Evolutionary conservation across 2,888 invertebrate genomes (phyloP), one percentile per base, ranked within the genome.

Genomic region (Meiosimyza platycephala): DNA sequence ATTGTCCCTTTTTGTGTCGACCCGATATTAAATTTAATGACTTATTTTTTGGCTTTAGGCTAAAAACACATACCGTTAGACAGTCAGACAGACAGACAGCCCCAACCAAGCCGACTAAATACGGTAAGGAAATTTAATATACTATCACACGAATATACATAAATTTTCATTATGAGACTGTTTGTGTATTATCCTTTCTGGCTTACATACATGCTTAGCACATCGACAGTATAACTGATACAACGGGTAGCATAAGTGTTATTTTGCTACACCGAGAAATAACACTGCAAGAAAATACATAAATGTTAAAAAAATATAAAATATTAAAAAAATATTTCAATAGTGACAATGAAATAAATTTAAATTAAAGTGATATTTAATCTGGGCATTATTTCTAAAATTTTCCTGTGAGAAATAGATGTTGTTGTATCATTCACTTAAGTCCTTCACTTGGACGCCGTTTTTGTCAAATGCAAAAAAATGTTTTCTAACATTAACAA

Each of bases 161-260:
- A 62, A 16, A 66, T 52, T 50, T 64, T 16, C 63, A 50, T 64
- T 13, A 7, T 52, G n/a, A 9, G 7, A 9, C 6, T 22, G 28
- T 7, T 7, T 33, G 11, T 66, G 33, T 16, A 54, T 28, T 47
- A 16, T 57, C 48, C 11, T 54, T 57, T 11, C 12, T 55, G 67
- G 18, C 48, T 40, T 57, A 16, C 18, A n/a, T 13, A 67, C 47
- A 13, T 67, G 33, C 64, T 71, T 71, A 71, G 63, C 64, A 64
- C 71, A 54, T 63, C 64, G 64, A 63, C 71, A 16, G 47, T 13
- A 52, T 16, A n/a, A 50, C 22, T n/a, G n/a, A 47, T 18, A 47
- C 63, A 63, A 62, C 4, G 15, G 11, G n/a, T 22, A 62, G 13
- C 13, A 47, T n/a, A 12, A 33, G 16, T 15, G 9, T 9, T 9